phyloP scores from a whole-genome alignment of 2,113 vertebrate species.

The Aspiorhynchus laticeps region DNA sequence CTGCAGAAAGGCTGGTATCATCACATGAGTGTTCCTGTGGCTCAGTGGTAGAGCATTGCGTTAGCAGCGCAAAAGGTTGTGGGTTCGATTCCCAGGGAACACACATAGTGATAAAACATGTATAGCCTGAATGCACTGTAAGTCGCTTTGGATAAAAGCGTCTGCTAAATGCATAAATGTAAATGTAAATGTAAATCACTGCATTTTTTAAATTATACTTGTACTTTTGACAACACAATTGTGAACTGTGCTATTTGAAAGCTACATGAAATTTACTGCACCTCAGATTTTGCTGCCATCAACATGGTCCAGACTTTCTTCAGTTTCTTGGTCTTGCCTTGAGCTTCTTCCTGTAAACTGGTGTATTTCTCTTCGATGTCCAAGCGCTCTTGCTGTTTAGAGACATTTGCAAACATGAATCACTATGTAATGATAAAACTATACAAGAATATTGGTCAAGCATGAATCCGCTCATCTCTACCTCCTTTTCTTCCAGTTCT shows the following conservation, averaged over 20 bases:
- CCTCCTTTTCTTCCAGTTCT: constrained; percentile 98
- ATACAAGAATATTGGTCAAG: neutral
- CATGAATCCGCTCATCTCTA: constrained; percentile 47
- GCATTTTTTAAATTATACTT: too few relatives aligned
- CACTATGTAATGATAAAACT: neutral
- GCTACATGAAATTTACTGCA: constrained; percentile 55
- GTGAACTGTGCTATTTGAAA: neutral
- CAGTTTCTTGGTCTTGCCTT: constrained; percentile 97
- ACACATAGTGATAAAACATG: too few relatives aligned
- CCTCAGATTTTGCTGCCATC: constrained; percentile 98
- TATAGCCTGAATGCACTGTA: too few relatives aligned
- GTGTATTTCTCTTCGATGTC: constrained; percentile 99
- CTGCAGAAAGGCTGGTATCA: too few relatives aligned
- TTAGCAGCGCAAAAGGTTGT: too few relatives aligned
- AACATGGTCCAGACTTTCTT: constrained; percentile 99
- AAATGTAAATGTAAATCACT: too few relatives aligned
- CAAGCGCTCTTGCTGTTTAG: constrained; percentile 92
- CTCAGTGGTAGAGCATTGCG: too few relatives aligned
- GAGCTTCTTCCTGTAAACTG: constrained; percentile 96
- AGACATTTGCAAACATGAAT: neutral
- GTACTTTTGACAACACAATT: too few relatives aligned
- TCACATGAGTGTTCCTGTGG: too few relatives aligned
- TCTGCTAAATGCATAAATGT: too few relatives aligned
- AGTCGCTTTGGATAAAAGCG: too few relatives aligned
- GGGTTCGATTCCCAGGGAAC: too few relatives aligned